Base-by-base conservation (phyloP, 2,888 invertebrate genomes). In the Netelia fuscicornis region DNA sequence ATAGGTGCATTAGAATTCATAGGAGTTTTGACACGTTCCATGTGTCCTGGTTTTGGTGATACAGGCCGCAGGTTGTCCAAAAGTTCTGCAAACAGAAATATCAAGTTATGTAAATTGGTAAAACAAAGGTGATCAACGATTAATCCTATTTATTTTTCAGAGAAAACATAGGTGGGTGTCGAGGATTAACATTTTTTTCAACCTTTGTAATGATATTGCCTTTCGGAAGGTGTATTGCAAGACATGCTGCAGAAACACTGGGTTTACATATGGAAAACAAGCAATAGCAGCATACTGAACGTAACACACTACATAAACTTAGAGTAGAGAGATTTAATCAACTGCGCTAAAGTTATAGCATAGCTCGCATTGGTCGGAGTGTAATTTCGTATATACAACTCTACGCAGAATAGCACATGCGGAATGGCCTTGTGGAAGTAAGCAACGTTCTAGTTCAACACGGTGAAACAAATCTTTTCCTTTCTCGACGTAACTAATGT, bases 51-150 rank as follows among this genome's bases (percentile, higher is more conserved):
- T 93, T 97, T 97, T 0, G 98, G 97, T 52, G 97, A 97, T 86
- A 96, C 97, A 42, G 98, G 97, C 92, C 97, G 96, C 91, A 98
- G 94, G 92, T 96, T 97, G 93, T 98, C 97, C 94, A 98, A 94
- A 89, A 98, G 95, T 94, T 98, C 97, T 97, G 95, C 2, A 89
- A 91, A 54, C 5, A 25, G 20, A 42, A 79, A 37, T 8, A 37
- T 48, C 48, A 0, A 20, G 25, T 67, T 58, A 62, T n/a, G 13
- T 6, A 1, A 8, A 2, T 37, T 37, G 1, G 8, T 37, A 6
- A 37, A 37, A 6, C 3, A 23, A 23, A 44, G 5, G 25, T 13
- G 1, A 11, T 8, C n/a, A 64, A 64, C n/a, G 30, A 48, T 48
- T 11, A 11, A 3, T 13, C 13, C 3, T 10, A 48, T 48, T 48